Conservation (phyloP, 2,113 vertebrate genomes). For the Sclerurus mexicanus region DNA sequence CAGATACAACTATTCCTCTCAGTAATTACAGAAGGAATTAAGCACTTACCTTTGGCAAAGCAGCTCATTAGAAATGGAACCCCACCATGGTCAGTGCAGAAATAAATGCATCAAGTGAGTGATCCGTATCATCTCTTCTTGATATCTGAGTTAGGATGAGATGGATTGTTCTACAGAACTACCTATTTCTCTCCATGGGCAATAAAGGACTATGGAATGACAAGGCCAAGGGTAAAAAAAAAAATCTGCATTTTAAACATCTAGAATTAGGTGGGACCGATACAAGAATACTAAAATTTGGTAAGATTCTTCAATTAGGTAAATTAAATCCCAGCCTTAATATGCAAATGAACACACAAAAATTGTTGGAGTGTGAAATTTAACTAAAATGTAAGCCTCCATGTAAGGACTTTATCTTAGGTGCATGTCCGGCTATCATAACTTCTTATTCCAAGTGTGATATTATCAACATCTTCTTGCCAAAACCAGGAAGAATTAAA, state of each 20-base stretch:
- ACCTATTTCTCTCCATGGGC: neutral
- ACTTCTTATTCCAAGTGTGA: neutral
- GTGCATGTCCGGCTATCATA: neutral
- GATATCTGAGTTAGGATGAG: neutral
- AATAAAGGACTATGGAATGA: neutral
- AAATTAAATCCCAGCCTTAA: neutral
- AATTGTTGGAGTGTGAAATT: neutral
- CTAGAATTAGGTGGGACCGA: neutral
- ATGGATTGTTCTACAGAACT: neutral
- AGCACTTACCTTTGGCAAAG: neutral
- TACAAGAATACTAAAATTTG: neutral
- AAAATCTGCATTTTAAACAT: neutral
- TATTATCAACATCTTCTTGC: neutral
- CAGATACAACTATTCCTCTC: neutral
- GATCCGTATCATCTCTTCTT: neutral
- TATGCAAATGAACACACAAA: neutral
- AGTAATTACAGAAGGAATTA: neutral
- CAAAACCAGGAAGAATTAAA: neutral
- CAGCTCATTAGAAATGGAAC: neutral
- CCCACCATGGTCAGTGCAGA: neutral
- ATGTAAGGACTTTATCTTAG: neutral
- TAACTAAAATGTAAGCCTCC: neutral
- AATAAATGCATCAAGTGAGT: neutral
- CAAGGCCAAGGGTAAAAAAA: neutral
- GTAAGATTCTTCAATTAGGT: neutral